Base-by-base conservation (phyloP, 2,888 invertebrate genomes). In the Sinohyriopsis cumingii region DNA sequence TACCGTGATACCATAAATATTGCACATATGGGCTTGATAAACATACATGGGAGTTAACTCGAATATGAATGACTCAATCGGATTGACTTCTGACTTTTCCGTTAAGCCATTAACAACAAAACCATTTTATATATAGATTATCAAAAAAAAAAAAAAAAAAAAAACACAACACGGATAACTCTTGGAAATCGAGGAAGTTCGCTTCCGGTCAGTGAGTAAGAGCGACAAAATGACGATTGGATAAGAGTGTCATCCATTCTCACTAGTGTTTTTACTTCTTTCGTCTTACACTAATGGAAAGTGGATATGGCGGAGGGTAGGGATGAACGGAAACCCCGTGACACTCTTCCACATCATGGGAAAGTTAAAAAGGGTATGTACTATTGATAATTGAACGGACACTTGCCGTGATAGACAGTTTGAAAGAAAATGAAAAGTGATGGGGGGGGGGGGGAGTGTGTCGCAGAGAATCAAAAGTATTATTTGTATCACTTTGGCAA, bases 291-390 rank as follows among this genome's bases (percentile, higher is more conserved):
- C 56, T 22, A 20, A 64, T 64, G 3, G 55, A 56, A 5, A 56
- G 53, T 45, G 45, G 55, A 45, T 55, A 71, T 74, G 74, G 72
- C 77, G 63, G 72, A 69, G 65, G 71, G 71, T 54, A 65, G 66
- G 25, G 59, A 59, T 54, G 24, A 57, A 54, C 63, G 59, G 22
- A 71, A 69, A 59, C 20, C 22, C n/a, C 72, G 76, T 69, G 79
- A 74, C 57, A 81, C 77, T 33, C 71, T 79, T 65, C 83, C 83
- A 57, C 73, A 74, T n/a, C 73, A 76, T 64, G 83, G 83, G 60
- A 83, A 80, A 78, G 83, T 83, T 7, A 71, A 80, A 67, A 63
- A 79, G 79, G 82, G 82, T 80, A 67, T 73, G 63, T 55, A 55
- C 45, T 45, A 45, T 12, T 45, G 45, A 12, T 45, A 33, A 33